These are phyloP conservation scores for Drosophila birchii DNA, from an alignment of 2,888 invertebrate genomes.

Conservation along the genomic window DNA sequence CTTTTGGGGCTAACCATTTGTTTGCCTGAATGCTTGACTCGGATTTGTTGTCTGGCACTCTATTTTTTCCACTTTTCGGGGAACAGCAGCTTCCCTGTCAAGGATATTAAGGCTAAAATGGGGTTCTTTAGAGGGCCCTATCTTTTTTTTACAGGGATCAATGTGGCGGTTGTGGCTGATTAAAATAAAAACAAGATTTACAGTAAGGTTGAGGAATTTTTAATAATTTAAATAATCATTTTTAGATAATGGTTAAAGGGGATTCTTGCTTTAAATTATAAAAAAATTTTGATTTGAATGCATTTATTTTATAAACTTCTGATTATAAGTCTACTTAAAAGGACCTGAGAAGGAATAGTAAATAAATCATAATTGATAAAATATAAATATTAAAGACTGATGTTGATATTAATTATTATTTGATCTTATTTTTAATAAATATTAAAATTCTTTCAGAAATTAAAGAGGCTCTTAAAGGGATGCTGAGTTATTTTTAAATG, in stretches of 20 bases:
- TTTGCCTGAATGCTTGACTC: constrained; percentile 39
- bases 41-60: constrained; percentile 39
- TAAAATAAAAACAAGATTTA: neutral
- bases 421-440: neutral
- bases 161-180: neutral
- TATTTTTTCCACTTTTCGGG: neutral
- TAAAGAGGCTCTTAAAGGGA: neutral
- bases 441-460: neutral
- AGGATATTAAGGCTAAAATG: constrained; percentile 9
- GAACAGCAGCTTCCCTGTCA: neutral
- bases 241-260: neutral
- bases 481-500: neutral
- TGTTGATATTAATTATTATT: no score
- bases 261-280: no score
- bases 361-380: neutral
- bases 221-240: neutral
- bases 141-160: constrained; percentile 6
- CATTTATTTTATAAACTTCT: neutral
- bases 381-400: no score
- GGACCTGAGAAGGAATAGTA: neutral
- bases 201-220: neutral
- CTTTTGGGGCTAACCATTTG: constrained; percentile 39
- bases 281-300: neutral
- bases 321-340: no score
- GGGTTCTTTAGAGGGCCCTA: neutral